Percentiles rank a stretch among this genome's conserved stretches.
phyloP scores from a whole-genome alignment of 2,888 invertebrate species.

The Thymelicus sylvestris region DNA sequence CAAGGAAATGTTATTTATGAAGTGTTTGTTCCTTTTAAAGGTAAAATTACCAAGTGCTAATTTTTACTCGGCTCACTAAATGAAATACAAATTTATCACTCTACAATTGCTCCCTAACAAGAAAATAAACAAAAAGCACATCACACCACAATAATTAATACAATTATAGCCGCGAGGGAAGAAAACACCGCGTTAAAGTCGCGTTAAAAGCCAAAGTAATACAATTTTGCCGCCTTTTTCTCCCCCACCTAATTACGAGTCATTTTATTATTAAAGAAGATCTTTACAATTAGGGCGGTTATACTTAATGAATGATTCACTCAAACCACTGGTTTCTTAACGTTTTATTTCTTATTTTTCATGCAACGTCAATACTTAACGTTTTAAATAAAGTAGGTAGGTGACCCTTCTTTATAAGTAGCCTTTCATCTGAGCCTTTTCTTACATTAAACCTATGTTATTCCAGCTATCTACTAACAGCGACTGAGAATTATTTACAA shows the following conservation, averaged over 20 bases:
- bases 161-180: conserved; percentile 73
- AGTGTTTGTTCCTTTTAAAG: background rate
- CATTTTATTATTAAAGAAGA: conserved; percentile 79
- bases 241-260: conserved; percentile 79
- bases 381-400: too few species aligned
- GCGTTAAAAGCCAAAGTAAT: conserved; percentile 74
- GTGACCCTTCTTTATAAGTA: too few species aligned
- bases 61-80: conserved; percentile 10
- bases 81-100: conserved; percentile 30
- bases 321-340: conserved; percentile 45
- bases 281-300: conserved; percentile 72
- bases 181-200: conserved; percentile 73
- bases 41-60: background rate
- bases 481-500: too few species aligned
- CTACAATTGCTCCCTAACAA: conserved; percentile 28
- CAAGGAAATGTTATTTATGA: too few species aligned
- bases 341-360: conserved; percentile 40
- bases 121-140: conserved; percentile 61
- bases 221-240: conserved; percentile 79
- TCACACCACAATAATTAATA: conserved; percentile 73
- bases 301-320: conserved; percentile 51
- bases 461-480: too few species aligned
- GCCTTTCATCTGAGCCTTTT: too few species aligned
- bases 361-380: background rate
- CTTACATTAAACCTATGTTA: too few species aligned